phyloP scores from a whole-genome alignment of 2,113 vertebrate genomes.

The Hemiscyllium ocellatum region DNA sequence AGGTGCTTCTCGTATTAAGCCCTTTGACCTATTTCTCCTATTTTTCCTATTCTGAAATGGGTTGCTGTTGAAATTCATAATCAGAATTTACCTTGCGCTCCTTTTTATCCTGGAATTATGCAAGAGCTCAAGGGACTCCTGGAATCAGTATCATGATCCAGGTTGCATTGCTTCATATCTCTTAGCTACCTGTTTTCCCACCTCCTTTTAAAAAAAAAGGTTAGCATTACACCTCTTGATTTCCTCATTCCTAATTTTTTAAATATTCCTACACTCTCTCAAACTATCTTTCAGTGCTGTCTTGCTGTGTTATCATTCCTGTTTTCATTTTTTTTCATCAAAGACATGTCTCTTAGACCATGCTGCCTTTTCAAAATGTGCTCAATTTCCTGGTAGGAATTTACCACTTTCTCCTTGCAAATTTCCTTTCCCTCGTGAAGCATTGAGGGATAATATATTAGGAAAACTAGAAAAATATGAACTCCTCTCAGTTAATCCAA shows the following conservation, averaged over 20 bases:
- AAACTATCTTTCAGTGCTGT: neutral
- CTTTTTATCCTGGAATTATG: too few relatives aligned
- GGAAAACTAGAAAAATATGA: neutral
- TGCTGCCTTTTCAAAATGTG: too few relatives aligned
- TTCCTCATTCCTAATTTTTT: neutral
- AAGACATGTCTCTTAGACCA: neutral
- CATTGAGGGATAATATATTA: too few relatives aligned
- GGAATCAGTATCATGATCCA: neutral
- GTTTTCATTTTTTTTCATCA: neutral
- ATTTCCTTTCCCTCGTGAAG: too few relatives aligned
- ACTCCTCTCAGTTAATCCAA: neutral
- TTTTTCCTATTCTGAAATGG: neutral
- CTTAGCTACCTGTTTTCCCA: neutral
- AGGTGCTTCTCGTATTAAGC: neutral
- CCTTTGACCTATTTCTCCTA: neutral
- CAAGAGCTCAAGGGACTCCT: too few relatives aligned
- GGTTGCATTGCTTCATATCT: neutral
- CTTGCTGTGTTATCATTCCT: neutral
- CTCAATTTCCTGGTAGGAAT: neutral
- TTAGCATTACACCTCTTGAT: neutral
- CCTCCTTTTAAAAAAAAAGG: too few relatives aligned
- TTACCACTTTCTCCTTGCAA: neutral
- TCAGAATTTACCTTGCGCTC: neutral
- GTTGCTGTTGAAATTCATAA: neutral
- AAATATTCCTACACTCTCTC: neutral